Conservation (phyloP, 2,888 invertebrate species). For the Stegana nigrithorax region DNA sequence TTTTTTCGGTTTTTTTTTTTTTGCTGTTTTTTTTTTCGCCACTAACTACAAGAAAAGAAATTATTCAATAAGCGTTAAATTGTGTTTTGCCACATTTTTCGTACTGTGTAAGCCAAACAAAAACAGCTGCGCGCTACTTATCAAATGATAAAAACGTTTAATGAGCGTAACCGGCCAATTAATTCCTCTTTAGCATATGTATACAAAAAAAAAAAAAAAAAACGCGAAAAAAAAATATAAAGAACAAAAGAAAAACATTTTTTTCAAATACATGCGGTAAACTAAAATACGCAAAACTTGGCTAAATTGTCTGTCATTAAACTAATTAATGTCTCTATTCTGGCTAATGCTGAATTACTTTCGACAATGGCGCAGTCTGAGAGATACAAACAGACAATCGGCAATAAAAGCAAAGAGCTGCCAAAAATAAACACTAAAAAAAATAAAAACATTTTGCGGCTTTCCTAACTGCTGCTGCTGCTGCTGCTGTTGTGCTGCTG, state of each 20-base stretch:
- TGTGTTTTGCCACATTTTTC: not conserved
- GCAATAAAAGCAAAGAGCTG: not conserved
- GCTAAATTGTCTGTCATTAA: constrained; percentile 54
- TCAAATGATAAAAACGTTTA: constrained; percentile 40
- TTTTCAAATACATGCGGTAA: too few species aligned
- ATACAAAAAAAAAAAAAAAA: not conserved
- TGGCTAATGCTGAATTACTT: too few species aligned
- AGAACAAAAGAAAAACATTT: too few species aligned
- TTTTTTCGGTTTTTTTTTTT: not conserved
- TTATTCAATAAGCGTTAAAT: constrained; percentile 15
- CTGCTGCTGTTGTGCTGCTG: not conserved
- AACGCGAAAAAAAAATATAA: too few species aligned
- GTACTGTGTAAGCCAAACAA: too few species aligned
- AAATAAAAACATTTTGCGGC: not conserved
- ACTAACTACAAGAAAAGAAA: not conserved
- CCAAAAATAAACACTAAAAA: not conserved
- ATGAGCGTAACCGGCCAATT: constrained; percentile 59
- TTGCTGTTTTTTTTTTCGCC: not conserved
- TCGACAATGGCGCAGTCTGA: too few species aligned
- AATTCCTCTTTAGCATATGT: constrained; percentile 39
- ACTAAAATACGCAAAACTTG: constrained; percentile 26
- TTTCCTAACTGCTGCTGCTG: not conserved
- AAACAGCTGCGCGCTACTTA: not conserved
- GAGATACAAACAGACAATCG: too few species aligned
- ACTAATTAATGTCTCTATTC: constrained; percentile 61